Evolutionary conservation across 1,140 invertebrate species (phyloP), one percentile per base, ranked within the genome.

Genomic region (Gerris buenoi): DNA sequence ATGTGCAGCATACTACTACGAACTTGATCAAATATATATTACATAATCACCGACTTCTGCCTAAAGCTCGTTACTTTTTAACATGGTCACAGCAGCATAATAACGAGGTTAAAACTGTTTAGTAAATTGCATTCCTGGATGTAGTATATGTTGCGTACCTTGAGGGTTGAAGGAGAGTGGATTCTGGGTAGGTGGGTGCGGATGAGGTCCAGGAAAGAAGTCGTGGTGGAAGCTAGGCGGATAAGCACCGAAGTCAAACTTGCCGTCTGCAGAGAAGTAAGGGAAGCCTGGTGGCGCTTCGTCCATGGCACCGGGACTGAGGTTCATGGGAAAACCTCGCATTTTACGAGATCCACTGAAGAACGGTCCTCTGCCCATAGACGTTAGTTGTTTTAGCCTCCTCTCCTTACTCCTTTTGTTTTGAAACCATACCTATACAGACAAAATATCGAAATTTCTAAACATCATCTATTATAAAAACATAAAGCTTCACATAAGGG

Each of bases 321-420:
- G 83, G 78, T 92, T 92, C 84, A 93, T 86, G 63, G 90, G 89
- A 78, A 92, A 93, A 28, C 90, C 90, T 33, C 90, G 80, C 87
- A 93, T 91, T 79, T 93, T 94, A 70, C 91, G 83, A 26, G 90
- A 90, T 25, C 88, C 88, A 27, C 89, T 89, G 81, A 92, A 92
- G 81, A 93, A 93, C 18, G 89, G 90, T 58, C 88, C 88, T 46
- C 90, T 82, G 73, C 95, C 94, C 90, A 93, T 92, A 67, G 90
- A 92, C 65, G 91, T 93, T 71, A 93, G 83, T 75, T 93, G 91
- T 75, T 93, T 93, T 74, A 95, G 84, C 71, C 95, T 86, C 68
- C 96, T 83, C 80, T 97, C 94, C 81, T 99, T 99, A 72, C 95
- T 97, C 68, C 96, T 83, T 75, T 97, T 97, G 80, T 98, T 99